These are phyloP conservation scores for Aleiodes sp. DNA, from an alignment of 1,140 invertebrate genomes.

Conservation along the genomic window DNA sequence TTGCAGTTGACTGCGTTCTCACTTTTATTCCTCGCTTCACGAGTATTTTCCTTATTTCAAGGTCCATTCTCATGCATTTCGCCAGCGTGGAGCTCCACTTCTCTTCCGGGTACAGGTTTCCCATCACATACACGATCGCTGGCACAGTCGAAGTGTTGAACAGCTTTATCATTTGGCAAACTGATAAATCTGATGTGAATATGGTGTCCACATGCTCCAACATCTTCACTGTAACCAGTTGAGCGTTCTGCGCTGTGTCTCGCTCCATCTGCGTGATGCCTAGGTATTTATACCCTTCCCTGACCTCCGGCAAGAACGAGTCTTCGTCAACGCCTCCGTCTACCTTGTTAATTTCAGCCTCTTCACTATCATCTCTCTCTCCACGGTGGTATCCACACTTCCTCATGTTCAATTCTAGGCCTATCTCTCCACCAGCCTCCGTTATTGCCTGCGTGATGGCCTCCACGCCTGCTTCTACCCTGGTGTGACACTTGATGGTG, in stretches of 20 bases:
- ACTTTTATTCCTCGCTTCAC: too few relatives aligned
- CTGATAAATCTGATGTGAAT: slow-evolving; percentile 30
- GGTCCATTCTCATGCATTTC: slow-evolving; percentile 5
- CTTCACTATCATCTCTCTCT: too few relatives aligned
- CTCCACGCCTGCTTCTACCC: too few relatives aligned
- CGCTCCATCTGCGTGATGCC: slow-evolving; percentile 37
- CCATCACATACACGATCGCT: background rate
- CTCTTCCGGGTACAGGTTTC: slow-evolving; percentile 17
- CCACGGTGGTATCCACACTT: too few relatives aligned
- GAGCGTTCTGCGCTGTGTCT: slow-evolving; percentile 28
- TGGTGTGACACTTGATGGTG: too few relatives aligned
- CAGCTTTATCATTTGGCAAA: slow-evolving; percentile 34
- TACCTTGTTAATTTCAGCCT: too few relatives aligned
- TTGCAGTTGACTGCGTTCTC: too few relatives aligned
- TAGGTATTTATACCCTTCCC: slow-evolving; percentile 39
- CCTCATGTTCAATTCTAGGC: too few relatives aligned
- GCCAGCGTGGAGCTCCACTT: background rate
- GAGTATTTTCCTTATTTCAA: background rate
- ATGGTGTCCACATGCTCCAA: slow-evolving; percentile 18
- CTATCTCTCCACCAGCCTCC: too few relatives aligned
- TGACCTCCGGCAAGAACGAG: slow-evolving; percentile 34
- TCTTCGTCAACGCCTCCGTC: slow-evolving; percentile 19
- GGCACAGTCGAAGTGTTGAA: slow-evolving; percentile 1
- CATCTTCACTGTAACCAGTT: slow-evolving; percentile 19
- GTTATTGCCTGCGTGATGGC: too few relatives aligned